Base-by-base conservation (phyloP, 2,797 vertebrate species). In the Vireo griseus region DNA sequence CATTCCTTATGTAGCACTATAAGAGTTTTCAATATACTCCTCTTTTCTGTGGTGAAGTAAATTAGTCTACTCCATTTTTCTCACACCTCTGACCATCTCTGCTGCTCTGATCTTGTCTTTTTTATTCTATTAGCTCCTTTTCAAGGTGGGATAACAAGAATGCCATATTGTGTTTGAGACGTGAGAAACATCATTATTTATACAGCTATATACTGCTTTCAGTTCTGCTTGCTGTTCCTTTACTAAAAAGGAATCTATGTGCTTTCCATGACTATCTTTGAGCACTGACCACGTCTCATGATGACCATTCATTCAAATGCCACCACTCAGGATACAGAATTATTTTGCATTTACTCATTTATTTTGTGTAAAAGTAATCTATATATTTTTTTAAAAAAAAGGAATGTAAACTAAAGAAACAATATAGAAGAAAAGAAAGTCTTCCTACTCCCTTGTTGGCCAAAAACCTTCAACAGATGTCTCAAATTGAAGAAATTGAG, bases 1-100 rank as follows among this genome's bases (percentile, higher is more conserved):
- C 5, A 24, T 24, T 71, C 37, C 22, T 87, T 73, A 42, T 0
- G 0, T 37, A 59, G 14, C 25, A 71, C 6, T 0, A 1, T 37
- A 52, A 19, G 37, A 18, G 5, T 33, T 77, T 94, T 63, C 20
- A 48, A 42, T 8, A 21, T n/a, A 50, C 7, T 9, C 6, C 16
- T 54, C 11, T 90, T 69, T 59, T 72, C 37, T n/a, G 12, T 9
- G 29, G 44, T 33, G 37, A 80, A 58, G 28, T 31, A 6, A 33
- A 75, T 52, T 7, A 51, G 22, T 33, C 57, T 67, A 2, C 55
- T 74, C 28, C 39, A 76, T 48, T 73, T 19, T 17, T 61, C 45
- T 67, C 24, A 78, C 17, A 25, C 5, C 18, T 88, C 73, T 61
- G 52, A 78, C 44, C 25, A 73, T 33, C 47, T 66, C 45, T 58